phyloP scores from a whole-genome alignment of 2,113 vertebrate species.

The Cromileptes altivelis region DNA sequence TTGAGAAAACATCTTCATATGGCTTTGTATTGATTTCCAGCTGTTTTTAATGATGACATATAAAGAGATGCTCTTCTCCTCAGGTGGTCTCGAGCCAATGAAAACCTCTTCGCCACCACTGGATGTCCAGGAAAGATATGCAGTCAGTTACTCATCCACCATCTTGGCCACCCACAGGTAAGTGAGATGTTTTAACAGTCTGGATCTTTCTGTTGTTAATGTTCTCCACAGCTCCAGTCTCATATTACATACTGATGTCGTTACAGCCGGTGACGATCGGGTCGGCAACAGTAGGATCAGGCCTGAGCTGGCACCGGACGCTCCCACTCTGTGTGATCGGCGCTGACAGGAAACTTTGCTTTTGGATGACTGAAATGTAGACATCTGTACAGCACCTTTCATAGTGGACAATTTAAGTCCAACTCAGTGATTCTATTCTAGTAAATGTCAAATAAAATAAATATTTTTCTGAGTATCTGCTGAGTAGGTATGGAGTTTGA shows the following conservation, averaged over 20 bases:
- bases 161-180: slow-evolving; percentile 96
- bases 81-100: slow-evolving; percentile 95
- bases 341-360: slow-evolving; percentile 93
- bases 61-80: neutral
- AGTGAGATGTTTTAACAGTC: slow-evolving; percentile 17
- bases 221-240: slow-evolving; percentile 1
- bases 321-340: slow-evolving; percentile 94
- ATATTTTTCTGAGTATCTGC: slow-evolving; percentile 64
- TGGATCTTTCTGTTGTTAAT: neutral
- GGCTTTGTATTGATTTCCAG: neutral
- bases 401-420: neutral
- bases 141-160: slow-evolving; percentile 93
- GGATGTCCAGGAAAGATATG: slow-evolving; percentile 95
- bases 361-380: slow-evolving; percentile 98
- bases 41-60: slow-evolving; percentile 20
- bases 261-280: slow-evolving; percentile 91
- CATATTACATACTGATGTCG: neutral
- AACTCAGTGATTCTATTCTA: slow-evolving; percentile 43
- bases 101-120: slow-evolving; percentile 95
- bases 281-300: slow-evolving; percentile 90
- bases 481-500: slow-evolving; percentile 25
- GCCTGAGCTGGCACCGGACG: slow-evolving; percentile 95
- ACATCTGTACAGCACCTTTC: slow-evolving; percentile 17
- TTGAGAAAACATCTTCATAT: neutral
- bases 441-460: slow-evolving; percentile 75